Evolutionary conservation across 1,140 invertebrate species (phyloP), one percentile per base, ranked within the genome.

Genomic region (Papilio aristodemus): DNA sequence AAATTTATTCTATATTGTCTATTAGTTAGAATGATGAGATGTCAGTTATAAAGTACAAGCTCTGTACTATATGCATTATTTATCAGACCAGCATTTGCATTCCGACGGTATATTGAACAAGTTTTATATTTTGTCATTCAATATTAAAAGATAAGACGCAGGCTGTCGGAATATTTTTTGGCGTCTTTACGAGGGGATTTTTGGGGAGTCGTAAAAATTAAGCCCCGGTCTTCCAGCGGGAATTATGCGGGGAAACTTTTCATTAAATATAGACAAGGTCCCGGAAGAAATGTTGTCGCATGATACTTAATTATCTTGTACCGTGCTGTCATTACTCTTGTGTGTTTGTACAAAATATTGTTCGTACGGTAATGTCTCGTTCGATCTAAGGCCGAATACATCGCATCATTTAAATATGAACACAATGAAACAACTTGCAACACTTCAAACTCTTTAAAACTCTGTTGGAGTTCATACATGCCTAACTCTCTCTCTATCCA

Each of bases 51-150:
- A 50, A 50, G 19, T 10, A 64, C 58, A 68, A 58, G 32, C 60
- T 63, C 73, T 74, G 17, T 50, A 17, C 8, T 50, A 85, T 87
- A 85, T n/a, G n/a, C 83, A 87, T 87, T 84, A 86, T 87, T 85
- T 85, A 87, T 85, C 46, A 77, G 76, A 32, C 27, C 78, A 64
- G 46, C 64, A 71, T 88, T 86, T 88, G 78, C 86, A 88, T 88
- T 71, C 70, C 72, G 63, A 71, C 69, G 70, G 75, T 81, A 43
- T 88, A 88, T 86, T 84, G 82, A 78, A 83, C 82, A 86, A 87
- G 72, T 88, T 86, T 86, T 79, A 83, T 83, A 81, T 86, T 79
- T 82, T 81, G 78, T 81, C 83, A 77, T 85, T 82, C 81, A 84
- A 82, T 86, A 84, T 86, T 84, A 78, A 79, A 50, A 78, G 76